phyloP scores from a whole-genome alignment of 1,140 invertebrate species.

The Drosophila kikkawai region DNA sequence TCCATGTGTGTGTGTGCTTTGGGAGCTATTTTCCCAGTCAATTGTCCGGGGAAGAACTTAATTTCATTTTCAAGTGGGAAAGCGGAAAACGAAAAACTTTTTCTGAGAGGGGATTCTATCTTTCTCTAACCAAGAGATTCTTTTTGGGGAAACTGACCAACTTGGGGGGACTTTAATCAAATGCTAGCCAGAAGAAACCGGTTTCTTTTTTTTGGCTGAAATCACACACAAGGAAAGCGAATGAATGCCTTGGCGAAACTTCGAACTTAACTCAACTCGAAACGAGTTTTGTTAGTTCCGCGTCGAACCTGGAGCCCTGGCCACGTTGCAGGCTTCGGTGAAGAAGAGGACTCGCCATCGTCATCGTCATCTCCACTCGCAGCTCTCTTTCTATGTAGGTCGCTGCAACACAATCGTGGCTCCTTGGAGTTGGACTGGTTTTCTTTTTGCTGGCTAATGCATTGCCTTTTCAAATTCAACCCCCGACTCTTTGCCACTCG shows the following conservation, averaged over 20 bases:
- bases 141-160: conserved; percentile 23
- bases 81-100: not conserved
- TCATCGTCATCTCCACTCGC: not conserved
- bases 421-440: conserved; percentile 34
- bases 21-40: conserved; percentile 42
- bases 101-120: not conserved
- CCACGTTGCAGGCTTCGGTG: conserved; percentile 43
- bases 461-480: conserved; percentile 66
- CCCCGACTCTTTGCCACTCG: conserved; percentile 3
- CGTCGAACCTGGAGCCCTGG: conserved; percentile 14
- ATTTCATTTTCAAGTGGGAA: conserved; percentile 51
- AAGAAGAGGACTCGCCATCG: not conserved
- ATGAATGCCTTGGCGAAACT: conserved; percentile 2
- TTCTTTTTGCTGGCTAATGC: conserved; percentile 55
- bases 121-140: not conserved
- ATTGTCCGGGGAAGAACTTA: conserved; percentile 37
- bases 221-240: conserved; percentile 6
- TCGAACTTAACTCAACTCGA: not conserved
- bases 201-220: conserved; percentile 19
- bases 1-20: conserved; percentile 1
- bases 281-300: conserved; percentile 66
- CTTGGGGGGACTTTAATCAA: conserved; percentile 65
- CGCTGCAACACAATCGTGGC: conserved; percentile 76
- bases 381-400: conserved; percentile 71
- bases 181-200: conserved; percentile 48